A percentile compares a stretch with the other conserved stretches of the same genome.
Conservation (phyloP, 1,140 invertebrate species). For the Lanistes nyassanus region DNA sequence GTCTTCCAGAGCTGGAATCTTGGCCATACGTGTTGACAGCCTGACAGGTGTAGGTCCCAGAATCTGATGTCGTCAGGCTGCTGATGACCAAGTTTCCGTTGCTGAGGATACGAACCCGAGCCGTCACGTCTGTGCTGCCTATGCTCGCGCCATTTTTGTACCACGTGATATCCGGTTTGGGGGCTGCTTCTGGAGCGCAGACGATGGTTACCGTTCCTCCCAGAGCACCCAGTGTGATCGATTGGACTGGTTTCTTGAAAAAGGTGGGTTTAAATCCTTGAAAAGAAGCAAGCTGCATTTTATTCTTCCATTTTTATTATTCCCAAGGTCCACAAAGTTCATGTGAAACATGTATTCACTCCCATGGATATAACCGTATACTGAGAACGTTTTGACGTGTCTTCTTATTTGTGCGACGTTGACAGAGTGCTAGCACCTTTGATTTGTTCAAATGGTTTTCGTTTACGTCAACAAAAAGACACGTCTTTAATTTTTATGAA, state of each 20-base stretch:
- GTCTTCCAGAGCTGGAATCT: constrained; percentile 34
- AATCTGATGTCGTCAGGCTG: constrained; percentile 31
- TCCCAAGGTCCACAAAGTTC: no score
- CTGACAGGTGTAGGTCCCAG: constrained; percentile 42
- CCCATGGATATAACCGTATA: no score
- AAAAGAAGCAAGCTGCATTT: constrained; percentile 28
- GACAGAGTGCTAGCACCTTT: no score
- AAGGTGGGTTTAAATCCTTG: constrained; percentile 88
- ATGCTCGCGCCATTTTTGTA: constrained; percentile 85
- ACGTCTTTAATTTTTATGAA: no score
- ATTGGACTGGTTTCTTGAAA: constrained; percentile 86
- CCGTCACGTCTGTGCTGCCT: constrained; percentile 31
- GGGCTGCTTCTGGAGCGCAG: constrained; percentile 95
- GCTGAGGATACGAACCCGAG: constrained; percentile 42
- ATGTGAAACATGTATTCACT: no score
- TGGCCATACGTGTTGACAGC: constrained; percentile 41
- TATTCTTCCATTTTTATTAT: no score
- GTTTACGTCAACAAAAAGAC: no score
- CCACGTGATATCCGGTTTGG: constrained; percentile 81
- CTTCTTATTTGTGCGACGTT: no score
- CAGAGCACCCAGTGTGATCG: constrained; percentile 89
- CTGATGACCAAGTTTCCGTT: constrained; percentile 53
- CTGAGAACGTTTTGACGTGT: no score
- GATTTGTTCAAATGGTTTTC: no score
- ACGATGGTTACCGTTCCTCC: constrained; percentile 90